Conservation (phyloP, 2,888 invertebrate genomes). For the Formica aserva region DNA sequence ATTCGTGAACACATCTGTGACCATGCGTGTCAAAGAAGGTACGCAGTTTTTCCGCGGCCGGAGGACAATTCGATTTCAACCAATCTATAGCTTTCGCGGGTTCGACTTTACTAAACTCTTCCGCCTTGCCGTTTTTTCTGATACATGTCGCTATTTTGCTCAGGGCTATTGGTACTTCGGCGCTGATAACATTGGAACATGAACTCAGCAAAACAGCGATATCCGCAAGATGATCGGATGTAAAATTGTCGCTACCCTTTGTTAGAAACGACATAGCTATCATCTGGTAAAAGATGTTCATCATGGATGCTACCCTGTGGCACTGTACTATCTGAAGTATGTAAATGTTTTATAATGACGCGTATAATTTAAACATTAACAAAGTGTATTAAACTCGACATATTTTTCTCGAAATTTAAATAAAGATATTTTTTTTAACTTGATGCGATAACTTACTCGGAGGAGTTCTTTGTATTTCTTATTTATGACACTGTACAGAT, state of each 20-base stretch:
- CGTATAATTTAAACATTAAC: not conserved
- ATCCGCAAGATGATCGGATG: conserved; percentile 89
- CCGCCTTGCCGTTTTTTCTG: conserved; percentile 84
- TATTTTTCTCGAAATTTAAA: not conserved
- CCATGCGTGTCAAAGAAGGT: conserved; percentile 90
- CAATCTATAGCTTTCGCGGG: conserved; percentile 87
- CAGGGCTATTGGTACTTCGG: conserved; percentile 89
- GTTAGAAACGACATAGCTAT: conserved; percentile 87
- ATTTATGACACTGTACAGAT: conserved; percentile 60
- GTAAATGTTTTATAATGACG: not conserved
- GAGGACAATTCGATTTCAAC: conserved; percentile 87
- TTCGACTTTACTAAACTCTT: conserved; percentile 86
- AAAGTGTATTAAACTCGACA: not conserved
- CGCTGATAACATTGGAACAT: conserved; percentile 90
- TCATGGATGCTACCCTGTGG: conserved; percentile 86
- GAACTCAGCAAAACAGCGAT: conserved; percentile 90
- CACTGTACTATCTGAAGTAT: conserved; percentile 41
- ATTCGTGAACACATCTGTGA: conserved; percentile 90
- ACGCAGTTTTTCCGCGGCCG: conserved; percentile 86
- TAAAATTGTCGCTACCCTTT: conserved; percentile 88
- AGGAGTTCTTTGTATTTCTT: not conserved
- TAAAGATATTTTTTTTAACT: not conserved
- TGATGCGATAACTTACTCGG: conserved; percentile 6
- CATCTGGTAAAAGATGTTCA: conserved; percentile 87
- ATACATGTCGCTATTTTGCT: conserved; percentile 86